These are phyloP conservation scores for Drosophila tripunctata DNA, from an alignment of 2,888 invertebrate genomes.

Conservation along the genomic window DNA sequence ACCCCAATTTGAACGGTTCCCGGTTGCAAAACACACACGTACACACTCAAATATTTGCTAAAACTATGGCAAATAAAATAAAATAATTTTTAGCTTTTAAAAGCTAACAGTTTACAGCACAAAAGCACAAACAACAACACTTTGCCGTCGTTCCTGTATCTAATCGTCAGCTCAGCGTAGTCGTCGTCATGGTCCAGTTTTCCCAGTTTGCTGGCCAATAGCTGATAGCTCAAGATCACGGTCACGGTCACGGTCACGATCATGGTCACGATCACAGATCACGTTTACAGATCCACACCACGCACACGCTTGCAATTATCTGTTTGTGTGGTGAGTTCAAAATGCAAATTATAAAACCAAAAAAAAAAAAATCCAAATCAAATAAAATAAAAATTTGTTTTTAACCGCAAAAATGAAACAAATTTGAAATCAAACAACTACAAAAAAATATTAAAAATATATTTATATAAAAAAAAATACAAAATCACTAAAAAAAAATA, in stretches of 20 bases:
- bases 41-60: slow-evolving; percentile 9
- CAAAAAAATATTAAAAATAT: slow-evolving; percentile 25
- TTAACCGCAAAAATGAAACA: slow-evolving; percentile 72
- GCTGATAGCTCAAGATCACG: slow-evolving; percentile 58
- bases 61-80: slow-evolving; percentile 8
- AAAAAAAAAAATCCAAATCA: slow-evolving; percentile 43
- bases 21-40: too few relatives aligned
- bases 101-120: slow-evolving; percentile 71
- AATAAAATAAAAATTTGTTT: slow-evolving; percentile 66
- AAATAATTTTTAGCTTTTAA: slow-evolving; percentile 49
- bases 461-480: slow-evolving; percentile 22
- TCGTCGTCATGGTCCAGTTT: slow-evolving; percentile 43
- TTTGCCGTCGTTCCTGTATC: slow-evolving; percentile 42
- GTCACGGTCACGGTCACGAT: background rate
- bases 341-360: slow-evolving; percentile 51
- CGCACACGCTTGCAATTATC: slow-evolving; percentile 72
- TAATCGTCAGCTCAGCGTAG: slow-evolving; percentile 6
- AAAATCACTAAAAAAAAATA: slow-evolving; percentile 42
- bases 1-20: slow-evolving; percentile 65
- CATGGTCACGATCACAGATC: background rate
- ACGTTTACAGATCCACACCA: slow-evolving; percentile 52
- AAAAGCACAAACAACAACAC: slow-evolving; percentile 62
- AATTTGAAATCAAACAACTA: slow-evolving; percentile 63
- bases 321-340: slow-evolving; percentile 78
- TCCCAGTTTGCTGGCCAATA: slow-evolving; percentile 51